Conservation (phyloP, 1,140 invertebrate genomes). For the silkworm (Bombyx mori) region DNA sequence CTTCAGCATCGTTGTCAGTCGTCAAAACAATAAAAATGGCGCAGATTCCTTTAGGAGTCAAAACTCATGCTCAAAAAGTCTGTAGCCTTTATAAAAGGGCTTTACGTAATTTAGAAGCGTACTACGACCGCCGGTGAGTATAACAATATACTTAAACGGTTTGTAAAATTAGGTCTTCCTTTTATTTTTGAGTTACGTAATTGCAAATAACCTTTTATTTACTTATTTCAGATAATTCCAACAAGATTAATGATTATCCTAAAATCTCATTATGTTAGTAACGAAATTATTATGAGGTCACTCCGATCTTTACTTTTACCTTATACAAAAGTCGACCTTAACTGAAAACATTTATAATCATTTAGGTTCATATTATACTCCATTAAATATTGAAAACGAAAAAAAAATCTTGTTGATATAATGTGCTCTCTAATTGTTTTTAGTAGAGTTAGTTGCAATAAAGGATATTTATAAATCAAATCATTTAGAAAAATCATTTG, state of each 20-base stretch:
- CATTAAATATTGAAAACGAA: too few species aligned
- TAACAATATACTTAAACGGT: not conserved
- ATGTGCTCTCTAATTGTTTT: too few species aligned
- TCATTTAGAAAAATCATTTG: too few species aligned
- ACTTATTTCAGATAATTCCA: slow-evolving; percentile 12
- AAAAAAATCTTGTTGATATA: too few species aligned
- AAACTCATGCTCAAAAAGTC: slow-evolving; percentile 56
- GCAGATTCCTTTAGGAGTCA: slow-evolving; percentile 38
- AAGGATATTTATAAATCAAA: too few species aligned
- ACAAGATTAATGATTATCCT: not conserved
- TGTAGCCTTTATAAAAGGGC: slow-evolving; percentile 57
- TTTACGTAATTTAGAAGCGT: slow-evolving; percentile 56
- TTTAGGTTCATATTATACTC: too few species aligned
- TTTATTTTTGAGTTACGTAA: slow-evolving; percentile 35
- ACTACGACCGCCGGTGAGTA: slow-evolving; percentile 53
- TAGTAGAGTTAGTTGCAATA: too few species aligned
- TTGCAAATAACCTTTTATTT: slow-evolving; percentile 18
- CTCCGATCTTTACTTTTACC: too few species aligned
- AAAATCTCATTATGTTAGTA: too few species aligned
- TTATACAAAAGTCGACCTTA: too few species aligned
- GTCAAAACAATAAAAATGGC: slow-evolving; percentile 35
- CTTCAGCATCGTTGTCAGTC: not conserved
- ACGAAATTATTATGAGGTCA: too few species aligned
- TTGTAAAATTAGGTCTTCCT: not conserved
- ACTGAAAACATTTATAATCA: too few species aligned